Evolutionary conservation across 1,140 invertebrate species (phyloP).

Genomic region (Pinna nobilis): DNA sequence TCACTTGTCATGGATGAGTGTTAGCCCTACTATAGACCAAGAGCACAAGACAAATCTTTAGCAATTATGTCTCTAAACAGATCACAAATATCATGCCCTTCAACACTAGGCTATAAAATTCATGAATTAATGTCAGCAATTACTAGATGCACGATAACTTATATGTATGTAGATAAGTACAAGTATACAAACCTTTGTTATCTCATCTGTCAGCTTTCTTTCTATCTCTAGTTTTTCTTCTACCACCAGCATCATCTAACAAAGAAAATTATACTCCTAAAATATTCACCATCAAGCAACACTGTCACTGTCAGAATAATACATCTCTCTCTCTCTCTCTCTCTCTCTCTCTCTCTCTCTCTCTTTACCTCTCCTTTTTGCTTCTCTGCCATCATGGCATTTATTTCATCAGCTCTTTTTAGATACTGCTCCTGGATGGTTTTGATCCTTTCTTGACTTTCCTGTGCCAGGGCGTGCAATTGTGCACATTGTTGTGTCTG

Average conservation of each 20-base stretch:
- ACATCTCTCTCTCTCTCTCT: no score
- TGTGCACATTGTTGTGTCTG: conserved; percentile 56
- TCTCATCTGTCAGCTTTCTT: conserved; percentile 48
- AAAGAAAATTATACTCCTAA: conserved; percentile 3
- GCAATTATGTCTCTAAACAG: no score
- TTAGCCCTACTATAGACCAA: no score
- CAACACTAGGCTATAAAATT: no score
- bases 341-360: no score
- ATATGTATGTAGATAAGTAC: neutral
- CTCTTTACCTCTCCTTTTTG: conserved; percentile 65
- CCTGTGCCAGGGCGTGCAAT: conserved; percentile 56
- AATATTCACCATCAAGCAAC: no score
- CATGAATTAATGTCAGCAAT: no score
- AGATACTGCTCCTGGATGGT: conserved; percentile 68
- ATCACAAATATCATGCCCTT: no score
- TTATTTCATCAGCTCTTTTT: conserved; percentile 67
- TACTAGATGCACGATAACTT: no score
- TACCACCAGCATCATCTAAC: conserved; percentile 53
- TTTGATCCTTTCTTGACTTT: conserved; percentile 63
- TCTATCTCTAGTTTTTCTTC: conserved; percentile 59
- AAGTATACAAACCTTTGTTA: conserved; percentile 37
- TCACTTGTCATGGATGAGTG: no score
- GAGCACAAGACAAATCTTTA: no score
- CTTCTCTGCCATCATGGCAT: conserved; percentile 65
- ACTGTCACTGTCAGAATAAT: no score